These are phyloP conservation scores for Ormyrus nitidulus DNA, from an alignment of 2,888 invertebrate genomes.

Conservation along the genomic window DNA sequence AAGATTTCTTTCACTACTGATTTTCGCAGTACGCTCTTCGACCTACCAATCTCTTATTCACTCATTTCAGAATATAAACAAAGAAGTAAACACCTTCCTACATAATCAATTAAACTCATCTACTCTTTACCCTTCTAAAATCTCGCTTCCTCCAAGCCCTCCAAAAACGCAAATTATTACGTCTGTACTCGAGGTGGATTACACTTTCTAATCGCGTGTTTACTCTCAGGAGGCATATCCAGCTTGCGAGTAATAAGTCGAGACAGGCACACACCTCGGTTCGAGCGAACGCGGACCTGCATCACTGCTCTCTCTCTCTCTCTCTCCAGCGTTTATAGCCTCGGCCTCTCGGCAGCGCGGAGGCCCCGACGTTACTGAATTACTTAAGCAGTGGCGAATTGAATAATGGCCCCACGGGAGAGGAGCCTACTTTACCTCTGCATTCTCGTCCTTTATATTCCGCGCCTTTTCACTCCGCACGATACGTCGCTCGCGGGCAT, in stretches of 20 bases:
- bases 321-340: too few species aligned
- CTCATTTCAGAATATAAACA: too few species aligned
- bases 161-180: too few species aligned
- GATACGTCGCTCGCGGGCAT: neutral
- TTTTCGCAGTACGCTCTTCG: too few species aligned
- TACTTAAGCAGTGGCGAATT: conserved; percentile 38
- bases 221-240: conserved; percentile 1
- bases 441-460: conserved; percentile 8
- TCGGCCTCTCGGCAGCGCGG: neutral
- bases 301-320: neutral
- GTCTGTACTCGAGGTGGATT: too few species aligned
- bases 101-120: too few species aligned
- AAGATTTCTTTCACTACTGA: too few species aligned
- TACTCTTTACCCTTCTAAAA: too few species aligned
- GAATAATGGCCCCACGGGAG: conserved; percentile 34
- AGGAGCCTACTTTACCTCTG: conserved; percentile 9
- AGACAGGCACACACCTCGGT: conserved; percentile 2
- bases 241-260: neutral
- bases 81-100: too few species aligned
- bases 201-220: conserved; percentile 9
- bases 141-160: too few species aligned
- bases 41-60: too few species aligned
- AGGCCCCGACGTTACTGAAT: conserved; percentile 21
- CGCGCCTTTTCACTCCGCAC: neutral
- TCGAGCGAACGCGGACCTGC: conserved; percentile 5